Evolutionary conservation across 2,113 vertebrate species (phyloP), one percentile per base, ranked within the genome.

Genomic region (Myotis lucifugus): DNA sequence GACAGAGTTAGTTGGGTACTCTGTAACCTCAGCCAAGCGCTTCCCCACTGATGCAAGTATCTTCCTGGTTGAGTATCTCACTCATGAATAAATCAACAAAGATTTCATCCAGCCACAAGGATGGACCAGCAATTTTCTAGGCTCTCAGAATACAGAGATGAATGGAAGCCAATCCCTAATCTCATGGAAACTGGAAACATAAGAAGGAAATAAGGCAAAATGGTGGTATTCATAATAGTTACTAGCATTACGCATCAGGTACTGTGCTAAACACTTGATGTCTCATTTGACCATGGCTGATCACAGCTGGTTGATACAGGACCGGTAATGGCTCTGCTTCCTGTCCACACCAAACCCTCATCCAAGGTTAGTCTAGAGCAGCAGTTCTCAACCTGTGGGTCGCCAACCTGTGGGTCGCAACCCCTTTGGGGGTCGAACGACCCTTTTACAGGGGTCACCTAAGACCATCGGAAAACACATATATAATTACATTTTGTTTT

Each of bases 231-330:
- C 48, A 13, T 46, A 29, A 15, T 0, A 37, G 14, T 27, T 34
- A 0, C 5, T 15, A 4, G 25, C 1, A 1, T 0, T 0, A 0
- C 0, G 1, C 11, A 34, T 40, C 8, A n/a, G 69, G 13, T 32
- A 2, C 50, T 3, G 2, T 9, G 1, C 27, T 3, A 3, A 84
- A 19, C 76, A 3, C 54, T 34, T 21, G 32, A 46, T 42, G 11
- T 5, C 18, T 15, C 29, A 2, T 14, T 74, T 15, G 23, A 37
- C 40, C 13, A 32, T 27, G 25, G 14, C 23, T 0, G 4, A 40
- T 27, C 89, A 66, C 7, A 40, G 29, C 40, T 19, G 32, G 52
- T 25, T 1, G 46, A 29, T 64, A 50, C 23, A 12, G 72, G n/a
- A 1, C 25, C 14, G 6, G 23, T 0, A 10, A 61, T 8, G 14